Evolutionary conservation across 2,797 vertebrate genomes (phyloP).

Genomic region (Poeciliopsis gracilis): DNA sequence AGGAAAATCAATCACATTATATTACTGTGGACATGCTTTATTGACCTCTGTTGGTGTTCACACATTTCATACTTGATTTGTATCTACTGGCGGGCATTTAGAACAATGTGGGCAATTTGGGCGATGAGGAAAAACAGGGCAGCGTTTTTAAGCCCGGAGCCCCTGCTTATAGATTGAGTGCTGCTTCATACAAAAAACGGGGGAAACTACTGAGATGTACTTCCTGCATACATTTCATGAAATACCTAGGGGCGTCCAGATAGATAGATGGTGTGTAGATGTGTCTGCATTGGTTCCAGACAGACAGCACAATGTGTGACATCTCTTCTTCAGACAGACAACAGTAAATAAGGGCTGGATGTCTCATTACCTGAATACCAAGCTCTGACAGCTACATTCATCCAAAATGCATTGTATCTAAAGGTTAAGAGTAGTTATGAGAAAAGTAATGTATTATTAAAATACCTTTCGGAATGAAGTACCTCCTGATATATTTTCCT

Average conservation of each 20-base stretch:
- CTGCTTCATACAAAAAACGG: conserved; percentile 69
- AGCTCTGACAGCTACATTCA: conserved; percentile 79
- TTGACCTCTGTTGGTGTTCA: conserved; percentile 81
- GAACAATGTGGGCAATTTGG: conserved; percentile 79
- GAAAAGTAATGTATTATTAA: conserved; percentile 87
- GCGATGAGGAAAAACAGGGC: conserved; percentile 74
- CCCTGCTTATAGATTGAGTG: conserved; percentile 74
- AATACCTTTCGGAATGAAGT: conserved; percentile 85
- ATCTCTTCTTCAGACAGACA: conserved; percentile 62
- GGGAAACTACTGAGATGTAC: conserved; percentile 69
- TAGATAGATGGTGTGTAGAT: conserved; percentile 12
- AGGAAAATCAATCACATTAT: conserved; percentile 82
- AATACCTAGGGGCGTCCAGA: conserved; percentile 41
- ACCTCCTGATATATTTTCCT: conserved; percentile 86
- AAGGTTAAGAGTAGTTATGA: conserved; percentile 87
- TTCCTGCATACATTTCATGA: conserved; percentile 70
- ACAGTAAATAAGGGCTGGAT: conserved; percentile 80
- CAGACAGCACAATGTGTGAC: conserved; percentile 26
- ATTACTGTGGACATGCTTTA: conserved; percentile 80
- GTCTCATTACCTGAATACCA: conserved; percentile 80
- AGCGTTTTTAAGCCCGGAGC: conserved; percentile 66
- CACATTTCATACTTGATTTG: conserved; percentile 80
- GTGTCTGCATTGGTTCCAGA: conserved; percentile 37
- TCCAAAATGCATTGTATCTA: conserved; percentile 83
- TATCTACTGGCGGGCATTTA: conserved; percentile 78